Conservation (phyloP, 1,140 invertebrate genomes). For the Mizuhopecten yessoensis region DNA sequence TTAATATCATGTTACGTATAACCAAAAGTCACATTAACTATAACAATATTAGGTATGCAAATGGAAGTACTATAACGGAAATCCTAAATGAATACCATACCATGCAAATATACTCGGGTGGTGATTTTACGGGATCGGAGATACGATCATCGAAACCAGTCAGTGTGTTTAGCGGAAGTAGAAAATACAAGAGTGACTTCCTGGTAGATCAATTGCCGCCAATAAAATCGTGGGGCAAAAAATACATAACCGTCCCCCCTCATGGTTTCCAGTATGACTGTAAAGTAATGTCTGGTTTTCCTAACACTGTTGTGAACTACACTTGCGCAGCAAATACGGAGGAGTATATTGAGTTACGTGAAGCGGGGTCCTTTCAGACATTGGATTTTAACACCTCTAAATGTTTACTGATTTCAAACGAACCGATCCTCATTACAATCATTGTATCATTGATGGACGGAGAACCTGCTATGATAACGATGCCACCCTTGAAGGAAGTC, state of each 20-base stretch:
- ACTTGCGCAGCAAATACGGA: neutral
- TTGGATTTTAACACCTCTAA: neutral
- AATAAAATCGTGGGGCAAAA: neutral
- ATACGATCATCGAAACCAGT: neutral
- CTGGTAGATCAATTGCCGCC: neutral
- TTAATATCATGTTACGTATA: neutral
- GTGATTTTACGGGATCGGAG: neutral
- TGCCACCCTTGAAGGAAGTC: neutral
- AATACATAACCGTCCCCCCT: neutral
- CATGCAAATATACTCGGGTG: neutral
- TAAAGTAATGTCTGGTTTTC: neutral
- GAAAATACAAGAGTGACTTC: neutral
- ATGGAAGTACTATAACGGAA: neutral
- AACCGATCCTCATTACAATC: neutral
- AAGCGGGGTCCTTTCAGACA: neutral
- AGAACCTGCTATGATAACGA: neutral
- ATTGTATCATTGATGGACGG: neutral
- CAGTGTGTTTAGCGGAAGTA: neutral
- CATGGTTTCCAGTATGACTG: neutral
- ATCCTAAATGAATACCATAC: neutral
- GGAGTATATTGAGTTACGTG: neutral
- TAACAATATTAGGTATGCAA: neutral
- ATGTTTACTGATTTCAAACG: neutral
- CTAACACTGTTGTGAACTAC: neutral
- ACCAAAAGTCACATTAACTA: neutral